Conservation (phyloP, 2,888 invertebrate species). For the Xanthia togata region DNA sequence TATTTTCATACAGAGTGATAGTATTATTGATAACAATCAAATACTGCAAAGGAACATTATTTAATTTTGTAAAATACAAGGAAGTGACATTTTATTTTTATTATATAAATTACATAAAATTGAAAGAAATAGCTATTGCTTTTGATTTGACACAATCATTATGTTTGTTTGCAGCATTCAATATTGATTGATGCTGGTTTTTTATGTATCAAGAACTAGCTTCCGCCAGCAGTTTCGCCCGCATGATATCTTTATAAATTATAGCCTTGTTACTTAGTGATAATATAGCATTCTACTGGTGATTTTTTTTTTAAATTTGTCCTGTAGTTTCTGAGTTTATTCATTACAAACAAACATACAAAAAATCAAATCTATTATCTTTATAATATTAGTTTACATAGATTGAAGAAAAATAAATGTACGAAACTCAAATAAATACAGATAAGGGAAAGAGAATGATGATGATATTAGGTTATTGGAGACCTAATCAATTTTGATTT, state of each 20-base stretch:
- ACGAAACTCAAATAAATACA: not conserved
- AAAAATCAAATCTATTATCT: too few species aligned
- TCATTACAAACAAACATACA: too few species aligned
- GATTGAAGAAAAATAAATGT: not conserved
- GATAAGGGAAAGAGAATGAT: not conserved
- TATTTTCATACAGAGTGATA: not conserved
- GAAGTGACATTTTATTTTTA: not conserved
- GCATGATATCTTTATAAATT: too few species aligned
- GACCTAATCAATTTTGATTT: not conserved
- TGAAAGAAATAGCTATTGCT: not conserved
- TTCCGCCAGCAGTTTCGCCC: too few species aligned
- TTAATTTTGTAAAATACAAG: not conserved
- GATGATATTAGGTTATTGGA: not conserved
- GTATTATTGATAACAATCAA: not conserved
- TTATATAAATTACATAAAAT: not conserved
- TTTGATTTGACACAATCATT: not conserved
- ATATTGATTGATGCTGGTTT: not conserved
- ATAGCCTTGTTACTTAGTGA: too few species aligned
- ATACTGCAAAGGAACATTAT: not conserved
- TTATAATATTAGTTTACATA: too few species aligned
- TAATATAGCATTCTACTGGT: too few species aligned
- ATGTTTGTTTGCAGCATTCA: not conserved
- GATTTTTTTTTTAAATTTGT: too few species aligned
- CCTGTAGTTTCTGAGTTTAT: too few species aligned
- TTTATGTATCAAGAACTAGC: not conserved